Conservation (phyloP, 2,888 invertebrate genomes). For the Caenorhabditis sulstoni region DNA sequence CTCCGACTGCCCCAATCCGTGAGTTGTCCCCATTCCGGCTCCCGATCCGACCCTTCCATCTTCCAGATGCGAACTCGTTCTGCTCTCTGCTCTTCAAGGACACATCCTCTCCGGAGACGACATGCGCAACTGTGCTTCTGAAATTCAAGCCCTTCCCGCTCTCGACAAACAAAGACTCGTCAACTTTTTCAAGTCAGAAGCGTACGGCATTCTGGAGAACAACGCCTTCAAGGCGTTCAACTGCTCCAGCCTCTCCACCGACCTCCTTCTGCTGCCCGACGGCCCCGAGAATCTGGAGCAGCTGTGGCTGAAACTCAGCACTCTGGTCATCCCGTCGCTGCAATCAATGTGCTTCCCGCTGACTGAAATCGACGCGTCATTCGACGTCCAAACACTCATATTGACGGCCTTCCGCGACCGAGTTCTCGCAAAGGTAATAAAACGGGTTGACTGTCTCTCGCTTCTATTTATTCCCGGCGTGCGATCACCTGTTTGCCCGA, state of each 20-base stretch:
- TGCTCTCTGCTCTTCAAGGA: conserved; percentile 53
- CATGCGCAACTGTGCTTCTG: conserved; percentile 50
- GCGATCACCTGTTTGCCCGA: conserved; percentile 12
- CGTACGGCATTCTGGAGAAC: conserved; percentile 61
- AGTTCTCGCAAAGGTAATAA: conserved; percentile 62
- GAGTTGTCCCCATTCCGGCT: too few relatives aligned
- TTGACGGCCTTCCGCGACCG: conserved; percentile 65
- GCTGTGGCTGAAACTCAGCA: conserved; percentile 57
- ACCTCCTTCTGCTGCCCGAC: conserved; percentile 20
- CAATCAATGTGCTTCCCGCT: conserved; percentile 64
- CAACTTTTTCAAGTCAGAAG: conserved; percentile 54
- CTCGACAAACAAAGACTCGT: conserved; percentile 41
- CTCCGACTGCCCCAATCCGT: conserved; percentile 48
- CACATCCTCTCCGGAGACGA: conserved; percentile 44
- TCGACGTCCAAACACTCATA: conserved; percentile 62
- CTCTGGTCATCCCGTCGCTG: conserved; percentile 55
- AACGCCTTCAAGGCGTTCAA: conserved; percentile 64
- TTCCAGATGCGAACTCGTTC: conserved; percentile 49
- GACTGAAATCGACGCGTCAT: conserved; percentile 48
- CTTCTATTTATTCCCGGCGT: conserved; percentile 45
- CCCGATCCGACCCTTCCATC: too few relatives aligned
- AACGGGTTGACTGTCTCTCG: conserved; percentile 27
- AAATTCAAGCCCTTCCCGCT: conserved; percentile 29
- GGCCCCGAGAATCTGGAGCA: conserved; percentile 33
- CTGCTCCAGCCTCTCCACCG: conserved; percentile 52